Evolutionary conservation across 2,888 invertebrate genomes (phyloP).

Genomic region (Gandaritis pyraliata): DNA sequence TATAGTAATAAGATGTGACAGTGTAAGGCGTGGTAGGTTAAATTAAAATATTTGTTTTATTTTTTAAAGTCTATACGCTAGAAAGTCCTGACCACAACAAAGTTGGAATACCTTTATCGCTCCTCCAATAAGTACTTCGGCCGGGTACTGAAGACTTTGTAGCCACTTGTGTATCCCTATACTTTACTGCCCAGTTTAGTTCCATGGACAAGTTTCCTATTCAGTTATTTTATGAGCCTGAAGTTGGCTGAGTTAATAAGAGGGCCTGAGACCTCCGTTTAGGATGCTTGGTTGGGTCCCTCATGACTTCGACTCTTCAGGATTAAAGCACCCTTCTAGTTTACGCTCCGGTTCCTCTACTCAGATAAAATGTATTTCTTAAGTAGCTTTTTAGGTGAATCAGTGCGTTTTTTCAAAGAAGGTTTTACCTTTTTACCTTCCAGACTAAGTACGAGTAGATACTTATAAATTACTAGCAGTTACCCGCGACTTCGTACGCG

Average conservation of each 20-base stretch:
- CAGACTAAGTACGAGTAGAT: background rate
- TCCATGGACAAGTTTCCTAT: slow-evolving; percentile 47
- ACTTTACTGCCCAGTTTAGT: slow-evolving; percentile 49
- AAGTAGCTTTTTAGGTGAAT: slow-evolving; percentile 8
- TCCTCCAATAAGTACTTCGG: slow-evolving; percentile 14
- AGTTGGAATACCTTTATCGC: background rate
- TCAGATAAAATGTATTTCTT: slow-evolving; percentile 28
- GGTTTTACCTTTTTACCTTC: background rate
- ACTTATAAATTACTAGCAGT: too few species aligned
- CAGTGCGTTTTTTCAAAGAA: slow-evolving; percentile 5
- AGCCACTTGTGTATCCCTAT: slow-evolving; percentile 40
- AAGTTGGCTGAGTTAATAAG: slow-evolving; percentile 62
- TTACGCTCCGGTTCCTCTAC: slow-evolving; percentile 30
- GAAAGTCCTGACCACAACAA: background rate
- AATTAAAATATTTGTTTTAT: too few species aligned
- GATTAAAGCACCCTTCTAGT: slow-evolving; percentile 37
- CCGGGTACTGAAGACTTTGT: slow-evolving; percentile 34
- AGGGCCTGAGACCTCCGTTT: slow-evolving; percentile 49
- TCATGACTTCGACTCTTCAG: slow-evolving; percentile 33
- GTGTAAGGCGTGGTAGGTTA: too few species aligned
- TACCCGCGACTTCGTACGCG: too few species aligned
- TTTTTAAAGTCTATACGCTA: too few species aligned
- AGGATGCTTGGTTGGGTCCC: slow-evolving; percentile 47
- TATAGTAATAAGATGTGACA: background rate
- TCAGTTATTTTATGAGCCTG: slow-evolving; percentile 56